Conservation (phyloP, 1,140 invertebrate species). For the Trachymyrmex septentrionalis region DNA sequence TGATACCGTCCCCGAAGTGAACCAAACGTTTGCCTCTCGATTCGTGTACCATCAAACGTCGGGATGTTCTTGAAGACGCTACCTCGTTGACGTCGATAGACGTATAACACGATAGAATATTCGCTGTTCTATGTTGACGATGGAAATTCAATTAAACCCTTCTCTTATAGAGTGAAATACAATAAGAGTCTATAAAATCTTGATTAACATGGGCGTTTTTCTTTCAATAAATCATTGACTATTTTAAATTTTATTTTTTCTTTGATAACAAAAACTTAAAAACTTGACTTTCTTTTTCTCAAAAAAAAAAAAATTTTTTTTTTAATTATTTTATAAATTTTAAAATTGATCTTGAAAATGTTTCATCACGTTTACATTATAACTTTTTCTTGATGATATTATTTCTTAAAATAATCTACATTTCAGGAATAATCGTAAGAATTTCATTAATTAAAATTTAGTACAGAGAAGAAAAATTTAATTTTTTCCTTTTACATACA, state of each 20-base stretch:
- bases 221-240: background rate
- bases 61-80: slow-evolving; percentile 45
- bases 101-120: slow-evolving; percentile 47
- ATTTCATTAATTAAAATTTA: background rate
- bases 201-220: background rate
- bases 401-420: background rate
- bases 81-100: slow-evolving; percentile 41
- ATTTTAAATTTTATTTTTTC: slow-evolving; percentile 31
- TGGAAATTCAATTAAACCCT: slow-evolving; percentile 35
- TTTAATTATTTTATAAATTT: background rate
- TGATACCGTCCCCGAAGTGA: slow-evolving; percentile 17
- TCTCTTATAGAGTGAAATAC: background rate
- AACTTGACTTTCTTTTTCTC: background rate
- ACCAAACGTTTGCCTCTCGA: slow-evolving; percentile 38
- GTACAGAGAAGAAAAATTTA: background rate
- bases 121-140: slow-evolving; percentile 25
- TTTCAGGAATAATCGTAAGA: background rate
- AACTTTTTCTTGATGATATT: background rate
- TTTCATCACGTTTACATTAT: background rate
- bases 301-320: background rate
- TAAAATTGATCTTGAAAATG: slow-evolving; percentile 14
- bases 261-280: background rate
- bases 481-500: background rate
- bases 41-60: slow-evolving; percentile 48
- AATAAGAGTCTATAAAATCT: slow-evolving; percentile 5